These are phyloP conservation scores for Enteromius anoplus DNA, from an alignment of 2,797 vertebrate genomes.

Conservation along the genomic window DNA sequence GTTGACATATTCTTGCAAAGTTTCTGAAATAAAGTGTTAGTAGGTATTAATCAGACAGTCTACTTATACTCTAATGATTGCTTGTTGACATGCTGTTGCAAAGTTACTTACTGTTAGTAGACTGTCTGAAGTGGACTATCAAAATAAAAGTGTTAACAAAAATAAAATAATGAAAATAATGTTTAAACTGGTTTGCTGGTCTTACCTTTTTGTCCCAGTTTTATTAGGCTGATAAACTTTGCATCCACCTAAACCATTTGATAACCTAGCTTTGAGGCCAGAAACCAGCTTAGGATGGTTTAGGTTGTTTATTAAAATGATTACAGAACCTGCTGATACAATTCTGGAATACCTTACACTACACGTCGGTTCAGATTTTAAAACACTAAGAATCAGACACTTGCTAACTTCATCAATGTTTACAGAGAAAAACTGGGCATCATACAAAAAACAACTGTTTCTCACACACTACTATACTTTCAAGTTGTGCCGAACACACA, in stretches of 20 bases:
- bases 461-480: not conserved
- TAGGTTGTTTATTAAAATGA: not conserved
- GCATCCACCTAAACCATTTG: not conserved
- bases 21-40: no score
- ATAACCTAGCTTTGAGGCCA: not conserved
- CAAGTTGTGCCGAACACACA: not conserved
- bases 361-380: not conserved
- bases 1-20: no score
- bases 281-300: not conserved
- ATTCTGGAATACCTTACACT: not conserved
- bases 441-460: not conserved
- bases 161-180: no score
- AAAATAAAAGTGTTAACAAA: no score
- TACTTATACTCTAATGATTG: no score
- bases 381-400: slow-evolving; percentile 1
- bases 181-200: not conserved
- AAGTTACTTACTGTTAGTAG: no score
- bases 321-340: not conserved
- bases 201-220: not conserved
- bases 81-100: no score
- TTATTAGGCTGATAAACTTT: not conserved
- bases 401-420: not conserved
- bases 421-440: not conserved
- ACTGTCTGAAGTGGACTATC: no score
- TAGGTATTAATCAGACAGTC: no score